Percentiles rank a stretch among this genome's conserved stretches.
Conservation (phyloP, 2,888 invertebrate genomes). For the Molorchus minor region DNA sequence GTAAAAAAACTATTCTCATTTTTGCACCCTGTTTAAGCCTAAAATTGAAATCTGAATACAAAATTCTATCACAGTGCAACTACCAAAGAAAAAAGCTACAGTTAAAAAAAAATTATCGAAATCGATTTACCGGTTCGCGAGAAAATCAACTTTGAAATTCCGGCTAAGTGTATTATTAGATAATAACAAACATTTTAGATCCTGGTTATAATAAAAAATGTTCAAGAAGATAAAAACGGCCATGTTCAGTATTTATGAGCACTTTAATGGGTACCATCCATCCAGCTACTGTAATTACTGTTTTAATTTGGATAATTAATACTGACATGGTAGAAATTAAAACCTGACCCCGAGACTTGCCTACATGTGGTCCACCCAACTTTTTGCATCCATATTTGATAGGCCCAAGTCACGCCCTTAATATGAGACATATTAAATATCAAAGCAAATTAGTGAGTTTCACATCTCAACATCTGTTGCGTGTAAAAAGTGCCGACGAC, state of each 20-base stretch:
- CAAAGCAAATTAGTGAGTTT: slow-evolving; percentile 47
- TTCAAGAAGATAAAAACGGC: too few relatives aligned
- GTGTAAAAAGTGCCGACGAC: slow-evolving; percentile 38
- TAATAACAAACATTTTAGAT: too few relatives aligned
- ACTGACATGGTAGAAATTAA: slow-evolving; percentile 13
- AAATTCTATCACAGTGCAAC: too few relatives aligned
- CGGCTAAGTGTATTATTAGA: too few relatives aligned
- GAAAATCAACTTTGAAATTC: too few relatives aligned
- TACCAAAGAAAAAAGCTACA: too few relatives aligned
- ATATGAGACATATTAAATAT: slow-evolving; percentile 44
- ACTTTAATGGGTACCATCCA: background rate
- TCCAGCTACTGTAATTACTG: background rate
- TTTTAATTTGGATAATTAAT: slow-evolving; percentile 6
- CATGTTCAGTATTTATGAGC: background rate
- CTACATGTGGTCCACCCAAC: slow-evolving; percentile 33
- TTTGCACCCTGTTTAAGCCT: too few relatives aligned
- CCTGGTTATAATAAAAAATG: too few relatives aligned
- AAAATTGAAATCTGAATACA: too few relatives aligned
- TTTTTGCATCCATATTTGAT: slow-evolving; percentile 41
- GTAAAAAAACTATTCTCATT: too few relatives aligned
- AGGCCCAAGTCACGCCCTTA: slow-evolving; percentile 45
- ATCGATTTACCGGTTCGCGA: too few relatives aligned
- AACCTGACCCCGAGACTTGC: background rate
- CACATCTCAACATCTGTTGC: slow-evolving; percentile 41
- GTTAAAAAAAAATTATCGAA: too few relatives aligned